Conservation (phyloP, 2,797 vertebrate species). For the Buphagus erythrorhynchus region DNA sequence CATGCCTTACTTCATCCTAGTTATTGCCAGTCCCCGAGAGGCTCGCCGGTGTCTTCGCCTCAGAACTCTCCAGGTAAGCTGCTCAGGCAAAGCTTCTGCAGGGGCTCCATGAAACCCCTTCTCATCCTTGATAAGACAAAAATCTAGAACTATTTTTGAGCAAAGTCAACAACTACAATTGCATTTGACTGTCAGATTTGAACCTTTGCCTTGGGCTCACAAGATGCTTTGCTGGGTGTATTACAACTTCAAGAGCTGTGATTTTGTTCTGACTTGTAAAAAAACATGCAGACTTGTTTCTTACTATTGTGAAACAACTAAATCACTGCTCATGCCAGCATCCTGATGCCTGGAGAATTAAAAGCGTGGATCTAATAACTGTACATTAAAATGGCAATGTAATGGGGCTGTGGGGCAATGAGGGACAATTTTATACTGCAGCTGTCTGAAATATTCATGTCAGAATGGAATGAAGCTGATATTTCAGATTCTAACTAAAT, state of each 20-base stretch:
- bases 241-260: not conserved
- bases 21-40: conserved; percentile 87
- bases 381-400: not conserved
- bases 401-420: not conserved
- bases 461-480: not conserved
- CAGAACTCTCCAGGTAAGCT: conserved; percentile 94
- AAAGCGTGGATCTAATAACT: not conserved
- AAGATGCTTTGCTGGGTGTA: not conserved
- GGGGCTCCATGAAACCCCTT: not conserved
- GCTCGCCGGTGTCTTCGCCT: conserved; percentile 88
- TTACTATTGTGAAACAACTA: not conserved
- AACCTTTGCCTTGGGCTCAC: not conserved
- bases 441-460: not conserved
- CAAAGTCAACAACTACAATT: not conserved
- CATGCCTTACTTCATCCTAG: conserved; percentile 93
- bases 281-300: not conserved
- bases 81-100: not conserved
- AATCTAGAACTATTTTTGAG: not conserved
- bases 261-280: conserved; percentile 36
- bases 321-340: not conserved
- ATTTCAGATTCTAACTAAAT: not conserved
- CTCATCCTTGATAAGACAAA: not conserved
- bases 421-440: not conserved
- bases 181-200: not conserved
- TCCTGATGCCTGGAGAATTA: not conserved